These are phyloP conservation scores for Graphium colonna DNA, from an alignment of 2,888 invertebrate species.

Conservation along the genomic window DNA sequence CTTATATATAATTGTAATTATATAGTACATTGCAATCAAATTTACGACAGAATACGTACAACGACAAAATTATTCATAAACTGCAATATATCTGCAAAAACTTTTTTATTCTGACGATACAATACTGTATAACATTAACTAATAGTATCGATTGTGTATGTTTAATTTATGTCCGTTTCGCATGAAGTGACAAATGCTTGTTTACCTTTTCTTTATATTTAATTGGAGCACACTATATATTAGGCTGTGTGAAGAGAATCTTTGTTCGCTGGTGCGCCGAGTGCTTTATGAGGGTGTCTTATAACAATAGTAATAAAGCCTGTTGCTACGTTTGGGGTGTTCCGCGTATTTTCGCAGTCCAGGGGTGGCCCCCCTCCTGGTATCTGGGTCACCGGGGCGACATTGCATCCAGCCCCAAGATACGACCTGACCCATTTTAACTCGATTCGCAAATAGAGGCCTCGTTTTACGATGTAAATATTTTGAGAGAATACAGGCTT, in stretches of 20 bases:
- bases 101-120: too few species aligned
- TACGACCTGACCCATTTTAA: constrained; percentile 65
- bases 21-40: too few species aligned
- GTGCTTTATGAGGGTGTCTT: too few species aligned
- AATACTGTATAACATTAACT: too few species aligned
- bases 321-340: constrained; percentile 29
- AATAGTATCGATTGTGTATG: too few species aligned
- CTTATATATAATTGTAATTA: too few species aligned
- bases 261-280: not conserved
- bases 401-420: constrained; percentile 54
- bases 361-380: constrained; percentile 49
- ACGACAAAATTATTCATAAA: too few species aligned
- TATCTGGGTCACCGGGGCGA: constrained; percentile 63
- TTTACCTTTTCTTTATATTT: not conserved
- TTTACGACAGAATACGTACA: too few species aligned
- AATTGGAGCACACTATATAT: too few species aligned
- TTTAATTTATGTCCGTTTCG: too few species aligned
- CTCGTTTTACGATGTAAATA: constrained; percentile 32
- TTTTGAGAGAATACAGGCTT: constrained; percentile 24
- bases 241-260: too few species aligned
- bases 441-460: constrained; percentile 40
- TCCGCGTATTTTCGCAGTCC: constrained; percentile 23
- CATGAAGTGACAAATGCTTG: not conserved
- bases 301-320: constrained; percentile 12
- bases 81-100: too few species aligned